Conservation (phyloP, 2,888 invertebrate species). For the Cylindroiulus punctatus region DNA sequence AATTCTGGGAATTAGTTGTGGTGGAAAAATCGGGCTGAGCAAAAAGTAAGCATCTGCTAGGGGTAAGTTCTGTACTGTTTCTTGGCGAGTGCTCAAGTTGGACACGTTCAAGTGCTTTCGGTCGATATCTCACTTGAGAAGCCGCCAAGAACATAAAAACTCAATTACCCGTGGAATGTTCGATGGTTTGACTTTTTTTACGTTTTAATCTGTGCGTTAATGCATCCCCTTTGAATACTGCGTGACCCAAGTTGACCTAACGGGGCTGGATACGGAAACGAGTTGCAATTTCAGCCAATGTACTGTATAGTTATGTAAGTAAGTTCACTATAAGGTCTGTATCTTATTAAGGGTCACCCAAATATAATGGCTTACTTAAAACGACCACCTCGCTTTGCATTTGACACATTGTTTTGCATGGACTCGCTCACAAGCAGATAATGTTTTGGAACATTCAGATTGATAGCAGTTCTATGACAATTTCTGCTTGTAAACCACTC, state of each 20-base stretch:
- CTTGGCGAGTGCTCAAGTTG: background rate
- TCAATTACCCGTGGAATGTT: background rate
- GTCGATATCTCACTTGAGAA: background rate
- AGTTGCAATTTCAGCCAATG: background rate
- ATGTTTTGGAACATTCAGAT: background rate
- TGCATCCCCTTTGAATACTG: background rate
- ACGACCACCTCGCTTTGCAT: background rate
- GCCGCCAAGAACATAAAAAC: background rate
- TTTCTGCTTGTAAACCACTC: background rate
- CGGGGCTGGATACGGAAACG: background rate
- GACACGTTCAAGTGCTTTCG: background rate
- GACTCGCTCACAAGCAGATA: background rate
- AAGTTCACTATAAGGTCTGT: too few relatives aligned
- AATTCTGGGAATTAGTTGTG: background rate
- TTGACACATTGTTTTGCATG: background rate
- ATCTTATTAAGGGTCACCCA: too few relatives aligned
- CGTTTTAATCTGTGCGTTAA: slow-evolving; percentile 18
- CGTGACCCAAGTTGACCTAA: background rate
- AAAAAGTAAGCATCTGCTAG: background rate
- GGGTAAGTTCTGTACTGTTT: slow-evolving; percentile 22
- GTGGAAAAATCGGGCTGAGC: background rate
- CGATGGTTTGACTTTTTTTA: background rate
- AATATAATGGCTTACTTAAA: too few relatives aligned
- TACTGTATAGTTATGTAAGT: too few relatives aligned
- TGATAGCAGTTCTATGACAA: slow-evolving; percentile 30